Evolutionary conservation across 2,113 vertebrate species (phyloP), one percentile per base, ranked within the genome.

Genomic region (Perognathus longimembris): DNA sequence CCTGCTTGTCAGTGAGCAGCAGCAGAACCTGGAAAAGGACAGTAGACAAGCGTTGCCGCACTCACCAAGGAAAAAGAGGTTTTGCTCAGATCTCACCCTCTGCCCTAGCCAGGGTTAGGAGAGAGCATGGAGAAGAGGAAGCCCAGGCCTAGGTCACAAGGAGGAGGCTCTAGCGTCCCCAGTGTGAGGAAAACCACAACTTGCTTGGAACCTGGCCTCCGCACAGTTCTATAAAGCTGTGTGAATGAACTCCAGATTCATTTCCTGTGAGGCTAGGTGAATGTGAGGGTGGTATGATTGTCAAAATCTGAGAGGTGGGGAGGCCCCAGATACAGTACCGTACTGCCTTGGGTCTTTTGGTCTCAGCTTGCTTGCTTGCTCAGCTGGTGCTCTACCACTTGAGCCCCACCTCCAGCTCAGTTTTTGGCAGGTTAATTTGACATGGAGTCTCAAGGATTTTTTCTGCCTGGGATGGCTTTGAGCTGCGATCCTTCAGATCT

Each of bases 1-100:
- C 88, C 95, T 95, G 85, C 85, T 95, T 96, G 94, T 97, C 97
- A 95, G 45, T 97, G 93, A 95, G 28, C 86, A 89, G 83, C 71
- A 92, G 95, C 40, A 89, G 45, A 11, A 24, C 12, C 24, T n/a
- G 59, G 77, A 9, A 32, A 4, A 22, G 28, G 36, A 75, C 20
- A 17, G 24, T 4, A 1, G 28, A 21, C 22, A 87, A 7, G 40
- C 75, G 32, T 73, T 14, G 8, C 26, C 14, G 64, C 69, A 1
- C 38, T 17, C 3, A 5, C 15, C 45, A 54, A 22, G 4, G 1
- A 66, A 26, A 32, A 26, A 24, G 34, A 9, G 32, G 22, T 71
- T 81, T 15, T 66, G 40, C 38, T 70, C 38, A 0, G 0, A 57
- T 63, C 67, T 73, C 73, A 40, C 5, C 0, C 30, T 28, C 69